These are phyloP conservation scores for human (Homo sapiens) DNA, from an alignment of 2,113 vertebrate genomes.

Conservation along the genomic window GRCh38 chr14:81471501-81472000, in stretches of 20 bases:
- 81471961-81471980: not conserved
- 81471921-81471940: not conserved
- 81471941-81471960: not conserved
- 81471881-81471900: not conserved
- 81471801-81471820: not conserved
- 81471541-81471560: not conserved
- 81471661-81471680: not conserved
- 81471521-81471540: not conserved
- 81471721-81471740: constrained; percentile 11
- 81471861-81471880: not conserved
- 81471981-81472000: not conserved
- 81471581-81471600: not conserved
- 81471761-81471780: not conserved
- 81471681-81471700: constrained; percentile 2
- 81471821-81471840: not conserved
- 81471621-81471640: not conserved
- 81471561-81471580: not conserved
- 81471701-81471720: not conserved
- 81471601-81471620: not conserved
- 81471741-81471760: constrained; percentile 22
- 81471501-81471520: not conserved
- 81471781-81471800: not conserved
- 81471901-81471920: not conserved
- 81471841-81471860: not conserved
- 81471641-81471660: not conserved